Base-by-base conservation (phyloP, 2,888 invertebrate genomes). In the Hirtodrosophila confusa region DNA sequence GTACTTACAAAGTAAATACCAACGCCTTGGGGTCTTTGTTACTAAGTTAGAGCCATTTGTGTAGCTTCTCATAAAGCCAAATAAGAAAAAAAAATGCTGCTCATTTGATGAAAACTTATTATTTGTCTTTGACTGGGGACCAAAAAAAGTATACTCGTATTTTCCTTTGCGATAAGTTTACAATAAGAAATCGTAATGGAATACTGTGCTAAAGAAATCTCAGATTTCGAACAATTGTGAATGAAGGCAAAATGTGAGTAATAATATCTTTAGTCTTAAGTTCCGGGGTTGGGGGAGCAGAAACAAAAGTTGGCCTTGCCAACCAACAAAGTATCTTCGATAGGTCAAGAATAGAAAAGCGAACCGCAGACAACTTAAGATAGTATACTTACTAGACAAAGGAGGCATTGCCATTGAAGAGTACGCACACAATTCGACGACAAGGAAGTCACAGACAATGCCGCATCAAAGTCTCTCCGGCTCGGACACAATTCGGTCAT, bases 371-470 rank as follows among this genome's bases (percentile, higher is more conserved):
- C 69, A 31, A 41, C 56, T 64, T 43, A 8, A 54, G 41, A 27
- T 64, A 49, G 56, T 48, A 53, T 33, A 35, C 35, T 17, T 17
- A 17, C 17, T 37, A 35, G 43, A 50, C 43, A 65, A 49, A 27
- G 40, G 43, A 43, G 36, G 11, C 33, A 49, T 24, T 43, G 67
- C 37, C 41, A 69, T 54, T 69, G 53, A 64, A 40, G 3, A 31
- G 11, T 8, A 33, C 8, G 4, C 35, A 53, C 40, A 11, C 51
- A 33, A 49, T 10, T 39, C 50, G 23, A 37, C 45, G 54, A 65
- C 47, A 43, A 65, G 70, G 78, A 69, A 63, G 54, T 55, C 65
- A 48, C 61, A 69, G 65, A 63, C 65, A 80, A 76, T 64, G 64
- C 41, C 37, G 5, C 35, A 57, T 48, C 37, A 24, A n/a, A 61